Conservation (phyloP, 1,140 invertebrate genomes). For the Cotesia glomerata region DNA sequence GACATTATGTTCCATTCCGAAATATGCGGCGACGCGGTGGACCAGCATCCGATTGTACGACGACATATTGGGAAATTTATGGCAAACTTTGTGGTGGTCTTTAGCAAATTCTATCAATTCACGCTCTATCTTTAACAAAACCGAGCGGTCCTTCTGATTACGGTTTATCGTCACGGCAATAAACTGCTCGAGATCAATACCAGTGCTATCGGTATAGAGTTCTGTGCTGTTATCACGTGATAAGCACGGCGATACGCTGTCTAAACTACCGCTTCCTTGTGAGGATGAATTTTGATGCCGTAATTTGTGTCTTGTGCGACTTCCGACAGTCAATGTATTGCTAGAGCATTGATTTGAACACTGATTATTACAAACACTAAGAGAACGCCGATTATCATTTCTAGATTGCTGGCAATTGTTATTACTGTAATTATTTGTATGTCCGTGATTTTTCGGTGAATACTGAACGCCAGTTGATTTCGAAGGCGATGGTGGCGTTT, state of each 20-base stretch:
- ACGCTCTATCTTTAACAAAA: slow-evolving; percentile 85
- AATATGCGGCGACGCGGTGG: slow-evolving; percentile 90
- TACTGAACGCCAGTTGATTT: slow-evolving; percentile 52
- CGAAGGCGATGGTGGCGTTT: slow-evolving; percentile 54
- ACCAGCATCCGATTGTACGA: slow-evolving; percentile 96
- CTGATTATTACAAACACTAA: slow-evolving; percentile 62
- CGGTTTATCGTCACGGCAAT: slow-evolving; percentile 90
- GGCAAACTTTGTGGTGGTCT: slow-evolving; percentile 79
- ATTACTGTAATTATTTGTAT: slow-evolving; percentile 35
- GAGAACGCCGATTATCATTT: slow-evolving; percentile 40
- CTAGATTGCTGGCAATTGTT: slow-evolving; percentile 51
- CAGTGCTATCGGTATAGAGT: slow-evolving; percentile 77
- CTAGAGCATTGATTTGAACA: slow-evolving; percentile 61
- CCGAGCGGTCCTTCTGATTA: slow-evolving; percentile 83
- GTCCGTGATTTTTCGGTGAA: slow-evolving; percentile 55
- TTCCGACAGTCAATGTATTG: slow-evolving; percentile 59
- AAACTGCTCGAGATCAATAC: slow-evolving; percentile 84
- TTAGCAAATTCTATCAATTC: slow-evolving; percentile 84
- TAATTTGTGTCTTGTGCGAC: slow-evolving; percentile 61
- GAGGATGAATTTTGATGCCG: slow-evolving; percentile 69
- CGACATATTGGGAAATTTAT: slow-evolving; percentile 88
- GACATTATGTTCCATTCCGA: slow-evolving; percentile 93
- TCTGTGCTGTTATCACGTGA: slow-evolving; percentile 83
- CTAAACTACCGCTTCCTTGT: slow-evolving; percentile 69
- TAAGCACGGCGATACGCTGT: slow-evolving; percentile 68